Conservation (phyloP, 2,888 invertebrate species). For the Pomacea canaliculata region DNA sequence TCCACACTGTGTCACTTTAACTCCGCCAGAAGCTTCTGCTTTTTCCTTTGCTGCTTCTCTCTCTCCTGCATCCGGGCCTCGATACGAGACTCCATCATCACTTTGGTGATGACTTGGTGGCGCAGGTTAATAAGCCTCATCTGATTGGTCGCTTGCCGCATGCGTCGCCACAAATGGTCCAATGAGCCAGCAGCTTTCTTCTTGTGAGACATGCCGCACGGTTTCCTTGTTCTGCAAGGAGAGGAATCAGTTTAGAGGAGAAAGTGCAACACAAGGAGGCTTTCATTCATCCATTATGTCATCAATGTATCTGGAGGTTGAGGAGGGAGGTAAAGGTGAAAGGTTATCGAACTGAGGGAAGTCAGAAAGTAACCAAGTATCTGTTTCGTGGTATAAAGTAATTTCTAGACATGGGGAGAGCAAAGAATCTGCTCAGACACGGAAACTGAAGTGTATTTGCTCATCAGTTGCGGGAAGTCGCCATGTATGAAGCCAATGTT, state of each 20-base stretch:
- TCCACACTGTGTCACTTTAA: no score
- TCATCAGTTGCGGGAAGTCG: no score
- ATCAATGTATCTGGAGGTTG: no score
- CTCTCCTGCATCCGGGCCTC: slow-evolving; percentile 6
- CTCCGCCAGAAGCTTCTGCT: background rate
- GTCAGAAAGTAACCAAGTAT: no score
- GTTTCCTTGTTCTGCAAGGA: slow-evolving; percentile 1
- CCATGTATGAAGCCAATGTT: no score
- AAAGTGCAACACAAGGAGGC: background rate
- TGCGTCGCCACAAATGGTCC: slow-evolving; percentile 23
- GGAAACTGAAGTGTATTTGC: no score
- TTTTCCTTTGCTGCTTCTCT: slow-evolving; percentile 18
- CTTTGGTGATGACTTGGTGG: slow-evolving; percentile 22
- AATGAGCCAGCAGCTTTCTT: slow-evolving; percentile 24
- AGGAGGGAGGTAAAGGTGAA: no score
- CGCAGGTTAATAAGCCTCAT: slow-evolving; percentile 23
- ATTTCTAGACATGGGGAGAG: no score
- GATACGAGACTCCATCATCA: slow-evolving; percentile 23
- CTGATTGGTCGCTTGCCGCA: slow-evolving; percentile 28
- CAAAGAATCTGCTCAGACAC: no score
- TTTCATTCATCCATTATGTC: no score
- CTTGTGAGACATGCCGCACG: background rate
- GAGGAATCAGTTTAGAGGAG: background rate
- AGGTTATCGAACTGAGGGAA: no score
- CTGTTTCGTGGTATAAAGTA: no score